Evolutionary conservation across 1,140 invertebrate genomes (phyloP).

Genomic region (Schlechtendalia chinensis): DNA sequence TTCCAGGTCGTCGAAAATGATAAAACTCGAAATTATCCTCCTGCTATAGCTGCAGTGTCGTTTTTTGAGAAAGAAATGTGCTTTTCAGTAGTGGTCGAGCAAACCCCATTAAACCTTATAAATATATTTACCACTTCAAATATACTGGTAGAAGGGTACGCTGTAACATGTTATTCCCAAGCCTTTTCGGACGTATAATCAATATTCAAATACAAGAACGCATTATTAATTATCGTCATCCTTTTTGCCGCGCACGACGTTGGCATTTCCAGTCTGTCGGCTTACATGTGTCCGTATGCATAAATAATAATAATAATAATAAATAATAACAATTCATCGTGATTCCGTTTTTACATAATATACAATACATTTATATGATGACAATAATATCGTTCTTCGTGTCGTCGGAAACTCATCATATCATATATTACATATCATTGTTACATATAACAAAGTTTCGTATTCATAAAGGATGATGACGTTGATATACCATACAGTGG

Average conservation of each 20-base stretch:
- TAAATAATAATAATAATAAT: neutral
- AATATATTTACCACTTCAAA: constrained; percentile 23
- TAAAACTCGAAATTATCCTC: neutral
- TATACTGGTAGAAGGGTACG: too few relatives aligned
- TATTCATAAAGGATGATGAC: too few relatives aligned
- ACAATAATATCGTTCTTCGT: too few relatives aligned
- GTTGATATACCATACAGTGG: too few relatives aligned
- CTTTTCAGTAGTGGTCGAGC: constrained; percentile 17
- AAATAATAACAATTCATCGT: neutral
- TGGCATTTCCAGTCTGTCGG: neutral
- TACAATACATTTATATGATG: neutral
- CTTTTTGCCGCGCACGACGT: neutral
- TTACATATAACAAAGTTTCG: too few relatives aligned
- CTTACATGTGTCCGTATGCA: neutral
- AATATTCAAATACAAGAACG: constrained; percentile 22
- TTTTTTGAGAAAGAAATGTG: neutral
- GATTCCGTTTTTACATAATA: too few relatives aligned
- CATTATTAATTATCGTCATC: constrained; percentile 24
- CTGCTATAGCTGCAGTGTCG: neutral
- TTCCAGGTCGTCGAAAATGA: neutral
- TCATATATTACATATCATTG: too few relatives aligned
- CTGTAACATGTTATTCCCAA: neutral
- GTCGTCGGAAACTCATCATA: too few relatives aligned
- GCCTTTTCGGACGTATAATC: constrained; percentile 3
- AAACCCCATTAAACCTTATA: constrained; percentile 12